These are phyloP conservation scores for Pitangus sulphuratus DNA, from an alignment of 2,797 vertebrate species.

Conservation along the genomic window DNA sequence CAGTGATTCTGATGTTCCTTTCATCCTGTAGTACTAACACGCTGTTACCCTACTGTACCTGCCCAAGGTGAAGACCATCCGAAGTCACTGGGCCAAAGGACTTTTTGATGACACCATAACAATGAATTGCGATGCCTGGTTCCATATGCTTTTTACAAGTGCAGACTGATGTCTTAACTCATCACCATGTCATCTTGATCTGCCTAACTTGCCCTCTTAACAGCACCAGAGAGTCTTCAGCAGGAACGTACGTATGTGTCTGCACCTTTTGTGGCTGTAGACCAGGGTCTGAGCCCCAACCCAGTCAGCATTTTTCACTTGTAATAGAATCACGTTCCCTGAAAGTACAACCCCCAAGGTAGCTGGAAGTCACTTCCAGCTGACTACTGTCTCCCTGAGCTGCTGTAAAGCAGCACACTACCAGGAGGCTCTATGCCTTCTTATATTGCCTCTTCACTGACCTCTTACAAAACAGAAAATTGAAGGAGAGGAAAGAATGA, in stretches of 20 bases:
- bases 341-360: neutral
- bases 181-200: accelerated
- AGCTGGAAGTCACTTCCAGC: neutral
- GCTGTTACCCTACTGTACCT: accelerated
- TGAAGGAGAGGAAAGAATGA: neutral
- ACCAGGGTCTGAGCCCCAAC: neutral
- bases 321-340: neutral
- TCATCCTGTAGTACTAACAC: neutral
- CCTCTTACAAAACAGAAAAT: neutral
- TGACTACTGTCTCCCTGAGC: neutral
- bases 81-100: neutral
- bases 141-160: neutral
- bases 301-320: neutral
- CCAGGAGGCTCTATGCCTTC: neutral
- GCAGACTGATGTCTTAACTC: neutral
- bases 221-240: neutral
- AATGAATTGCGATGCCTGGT: neutral
- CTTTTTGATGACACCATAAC: neutral
- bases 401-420: neutral
- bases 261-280: accelerated
- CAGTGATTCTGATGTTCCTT: neutral
- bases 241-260: accelerated
- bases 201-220: accelerated
- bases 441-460: neutral
- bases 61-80: neutral